Base-by-base conservation (phyloP, 2,113 vertebrate species). In the Gobius niger region DNA sequence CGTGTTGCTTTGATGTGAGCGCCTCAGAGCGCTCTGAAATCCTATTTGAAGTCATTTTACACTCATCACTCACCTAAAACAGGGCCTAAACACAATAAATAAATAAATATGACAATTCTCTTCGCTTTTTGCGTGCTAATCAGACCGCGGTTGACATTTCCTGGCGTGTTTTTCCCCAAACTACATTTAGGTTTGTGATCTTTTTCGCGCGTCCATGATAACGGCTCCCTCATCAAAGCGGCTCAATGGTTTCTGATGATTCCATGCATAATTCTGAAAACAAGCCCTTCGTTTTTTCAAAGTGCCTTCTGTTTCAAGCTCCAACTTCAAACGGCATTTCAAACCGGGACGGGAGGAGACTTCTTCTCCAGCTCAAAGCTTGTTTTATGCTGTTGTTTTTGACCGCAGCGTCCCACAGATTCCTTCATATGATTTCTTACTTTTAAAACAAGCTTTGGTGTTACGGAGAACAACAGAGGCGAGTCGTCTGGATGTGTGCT, bases 311-410 rank as follows among this genome's bases (percentile, higher is more conserved):
- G 73, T 87, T 86, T 67, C 62, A 68, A 75, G 61, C 15, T 63
- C 52, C 52, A 68, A 76, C 86, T 78, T 90, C 85, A 87, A 90
- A 87, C 75, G 41, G 79, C 62, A 74, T 85, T 77, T 73, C 16
- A 70, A 83, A 84, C 54, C 70, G 78, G 68, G 78, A 78, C 13
- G 70, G 66, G 66, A 80, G 63, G 18, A 40, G 56, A 71, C 59
- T 63, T 67, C 71, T 75, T 49, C 77, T 72, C 49, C 15, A 68
- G 70, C 65, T 77, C 75, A 78, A 47, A 78, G 47, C 59, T 72
- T 75, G 75, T 78, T 85, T 80, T 68, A 82, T 73, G 68, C 67
- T 60, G 56, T 72, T 85, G 78, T 85, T 76, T 34, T 73, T 79
- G 75, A 80, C 80, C 78, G 14, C 59, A 12, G 46, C 41, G 49